Evolutionary conservation across 2,888 invertebrate genomes (phyloP).

Genomic region (Perizoma affinitatum): DNA sequence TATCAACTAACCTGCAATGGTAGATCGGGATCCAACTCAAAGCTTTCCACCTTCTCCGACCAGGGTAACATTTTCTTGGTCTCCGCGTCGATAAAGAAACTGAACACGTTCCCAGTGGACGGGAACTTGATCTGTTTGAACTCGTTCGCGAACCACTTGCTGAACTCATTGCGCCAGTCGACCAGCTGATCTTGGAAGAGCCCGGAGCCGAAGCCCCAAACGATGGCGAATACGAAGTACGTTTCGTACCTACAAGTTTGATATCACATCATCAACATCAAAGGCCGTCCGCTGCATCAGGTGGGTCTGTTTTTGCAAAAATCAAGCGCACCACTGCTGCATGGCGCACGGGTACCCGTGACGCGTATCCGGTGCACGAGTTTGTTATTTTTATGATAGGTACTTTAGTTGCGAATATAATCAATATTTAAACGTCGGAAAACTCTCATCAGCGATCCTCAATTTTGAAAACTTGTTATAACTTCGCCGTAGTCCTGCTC

Average conservation of each 20-base stretch:
- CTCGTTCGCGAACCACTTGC: conserved; percentile 97
- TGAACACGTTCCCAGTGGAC: conserved; percentile 91
- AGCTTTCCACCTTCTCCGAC: conserved; percentile 91
- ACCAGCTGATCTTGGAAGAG: conserved; percentile 95
- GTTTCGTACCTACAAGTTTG: conserved; percentile 88
- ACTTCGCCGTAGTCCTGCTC: too few relatives aligned
- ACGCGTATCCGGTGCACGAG: too few relatives aligned
- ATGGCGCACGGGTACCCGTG: too few relatives aligned
- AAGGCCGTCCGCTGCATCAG: too few relatives aligned
- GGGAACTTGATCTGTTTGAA: conserved; percentile 97
- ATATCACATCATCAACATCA: background rate
- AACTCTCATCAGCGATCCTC: too few relatives aligned
- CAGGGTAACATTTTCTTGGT: conserved; percentile 94
- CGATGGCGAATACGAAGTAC: conserved; percentile 94
- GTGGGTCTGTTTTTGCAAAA: too few relatives aligned
- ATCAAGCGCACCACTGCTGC: too few relatives aligned
- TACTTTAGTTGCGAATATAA: too few relatives aligned
- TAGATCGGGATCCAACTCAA: conserved; percentile 93
- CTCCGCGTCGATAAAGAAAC: conserved; percentile 94
- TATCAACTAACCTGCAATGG: conserved; percentile 90
- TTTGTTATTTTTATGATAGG: too few relatives aligned
- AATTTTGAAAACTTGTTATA: too few relatives aligned
- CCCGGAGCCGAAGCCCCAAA: conserved; percentile 97
- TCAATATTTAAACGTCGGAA: too few relatives aligned
- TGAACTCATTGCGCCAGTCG: conserved; percentile 97